These are phyloP conservation scores for Amorpha juglandis DNA, from an alignment of 2,888 invertebrate species.

Conservation along the genomic window DNA sequence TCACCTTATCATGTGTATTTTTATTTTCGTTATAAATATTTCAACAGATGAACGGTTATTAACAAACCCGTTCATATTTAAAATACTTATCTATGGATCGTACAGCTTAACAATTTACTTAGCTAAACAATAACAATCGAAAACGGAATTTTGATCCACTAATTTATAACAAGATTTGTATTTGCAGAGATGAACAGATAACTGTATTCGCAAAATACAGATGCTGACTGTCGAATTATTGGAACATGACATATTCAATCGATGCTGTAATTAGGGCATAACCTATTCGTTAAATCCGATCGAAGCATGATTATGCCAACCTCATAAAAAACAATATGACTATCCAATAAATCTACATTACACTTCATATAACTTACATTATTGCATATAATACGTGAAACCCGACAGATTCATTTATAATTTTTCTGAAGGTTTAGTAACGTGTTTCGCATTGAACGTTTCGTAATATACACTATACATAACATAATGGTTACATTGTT, in stretches of 20 bases:
- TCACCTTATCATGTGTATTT: neutral
- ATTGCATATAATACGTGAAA: neutral
- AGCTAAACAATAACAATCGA: neutral
- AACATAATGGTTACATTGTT: slow-evolving; percentile 35
- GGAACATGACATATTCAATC: no score
- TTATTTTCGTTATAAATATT: no score
- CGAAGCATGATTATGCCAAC: neutral
- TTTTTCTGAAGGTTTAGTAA: slow-evolving; percentile 14
- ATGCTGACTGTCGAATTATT: no score
- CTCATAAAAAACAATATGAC: neutral
- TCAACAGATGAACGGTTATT: neutral
- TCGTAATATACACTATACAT: slow-evolving; percentile 28
- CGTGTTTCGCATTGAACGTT: slow-evolving; percentile 23
- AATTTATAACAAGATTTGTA: neutral
- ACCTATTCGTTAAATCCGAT: neutral
- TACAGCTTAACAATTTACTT: neutral
- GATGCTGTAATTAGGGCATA: no score
- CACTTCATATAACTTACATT: neutral
- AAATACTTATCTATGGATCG: neutral
- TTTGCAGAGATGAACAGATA: no score
- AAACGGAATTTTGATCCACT: neutral
- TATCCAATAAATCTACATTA: neutral
- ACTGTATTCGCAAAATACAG: no score
- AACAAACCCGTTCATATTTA: neutral
- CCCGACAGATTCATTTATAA: neutral